phyloP scores from a whole-genome alignment of 2,888 invertebrate species.

The Pammene aurita region DNA sequence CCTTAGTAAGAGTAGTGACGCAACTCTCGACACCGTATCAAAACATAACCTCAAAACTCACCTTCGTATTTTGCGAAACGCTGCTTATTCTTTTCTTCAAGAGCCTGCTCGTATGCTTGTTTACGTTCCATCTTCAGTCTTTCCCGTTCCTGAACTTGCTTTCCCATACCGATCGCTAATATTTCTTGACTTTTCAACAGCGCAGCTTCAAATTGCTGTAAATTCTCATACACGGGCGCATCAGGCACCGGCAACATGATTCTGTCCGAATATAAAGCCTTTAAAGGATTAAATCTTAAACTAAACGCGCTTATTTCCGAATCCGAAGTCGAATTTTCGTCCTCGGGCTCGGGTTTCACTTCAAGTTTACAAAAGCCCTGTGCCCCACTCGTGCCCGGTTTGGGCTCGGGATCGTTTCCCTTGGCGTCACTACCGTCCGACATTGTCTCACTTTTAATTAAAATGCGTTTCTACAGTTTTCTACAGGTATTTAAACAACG shows the following conservation, averaged over 20 bases:
- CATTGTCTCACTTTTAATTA: conserved; percentile 5
- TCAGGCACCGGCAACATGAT: conserved; percentile 79
- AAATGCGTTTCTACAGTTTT: conserved; percentile 23
- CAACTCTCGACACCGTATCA: not conserved
- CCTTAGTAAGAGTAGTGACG: no score
- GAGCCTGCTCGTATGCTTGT: conserved; percentile 53
- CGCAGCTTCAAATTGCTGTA: conserved; percentile 82
- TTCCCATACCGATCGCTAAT: conserved; percentile 61
- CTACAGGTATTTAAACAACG: not conserved
- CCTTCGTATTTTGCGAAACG: conserved; percentile 72
- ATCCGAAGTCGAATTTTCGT: conserved; percentile 72
- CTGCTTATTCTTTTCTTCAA: conserved; percentile 69
- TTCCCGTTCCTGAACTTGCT: conserved; percentile 63
- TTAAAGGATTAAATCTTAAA: conserved; percentile 86
- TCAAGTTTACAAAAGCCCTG: not conserved
- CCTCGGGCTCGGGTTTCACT: conserved; percentile 48
- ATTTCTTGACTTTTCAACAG: conserved; percentile 50
- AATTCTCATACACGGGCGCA: conserved; percentile 87
- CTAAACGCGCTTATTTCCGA: conserved; percentile 72
- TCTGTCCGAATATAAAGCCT: conserved; percentile 85
- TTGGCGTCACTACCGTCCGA: not conserved
- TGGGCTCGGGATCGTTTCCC: conserved; percentile 24
- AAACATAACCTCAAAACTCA: conserved; percentile 74
- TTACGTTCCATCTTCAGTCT: conserved; percentile 61
- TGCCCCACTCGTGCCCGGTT: conserved; percentile 31